phyloP scores from a whole-genome alignment of 2,888 invertebrate genomes.

The Clostera curtula region DNA sequence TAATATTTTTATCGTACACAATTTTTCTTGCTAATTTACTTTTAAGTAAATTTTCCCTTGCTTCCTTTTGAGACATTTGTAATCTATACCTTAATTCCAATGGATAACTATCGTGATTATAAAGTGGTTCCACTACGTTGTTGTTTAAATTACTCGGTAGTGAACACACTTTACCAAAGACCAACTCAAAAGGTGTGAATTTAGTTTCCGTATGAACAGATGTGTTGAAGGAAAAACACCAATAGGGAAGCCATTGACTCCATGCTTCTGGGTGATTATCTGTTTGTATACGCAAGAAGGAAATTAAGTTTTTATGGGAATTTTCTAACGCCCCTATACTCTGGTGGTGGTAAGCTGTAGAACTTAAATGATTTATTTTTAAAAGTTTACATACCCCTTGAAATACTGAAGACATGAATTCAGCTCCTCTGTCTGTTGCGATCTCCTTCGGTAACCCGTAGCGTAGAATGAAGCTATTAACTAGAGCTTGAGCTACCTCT shows the following conservation, averaged over 20 bases:
- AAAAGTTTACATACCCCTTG: slow-evolving; percentile 4
- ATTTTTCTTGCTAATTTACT: slow-evolving; percentile 1
- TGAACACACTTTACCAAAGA: too few species aligned
- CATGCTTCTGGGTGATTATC: slow-evolving; percentile 5
- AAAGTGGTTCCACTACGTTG: slow-evolving; percentile 6
- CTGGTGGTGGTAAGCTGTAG: slow-evolving; percentile 9
- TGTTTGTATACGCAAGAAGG: slow-evolving; percentile 6
- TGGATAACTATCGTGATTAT: slow-evolving; percentile 7
- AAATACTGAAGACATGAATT: slow-evolving; percentile 2
- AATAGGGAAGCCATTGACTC: slow-evolving; percentile 8
- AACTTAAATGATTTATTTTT: slow-evolving; percentile 4
- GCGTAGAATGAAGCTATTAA: slow-evolving; percentile 3
- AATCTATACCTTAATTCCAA: slow-evolving; percentile 5
- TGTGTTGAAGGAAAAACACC: slow-evolving; percentile 8
- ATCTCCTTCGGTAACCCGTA: slow-evolving; percentile 3
- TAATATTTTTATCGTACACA: slow-evolving; percentile 2
- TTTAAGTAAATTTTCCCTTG: slow-evolving; percentile 7
- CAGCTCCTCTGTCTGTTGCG: slow-evolving; percentile 6
- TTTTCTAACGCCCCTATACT: slow-evolving; percentile 9
- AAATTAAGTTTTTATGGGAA: slow-evolving; percentile 6
- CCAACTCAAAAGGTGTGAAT: slow-evolving; percentile 5
- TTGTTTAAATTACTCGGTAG: slow-evolving; percentile 6
- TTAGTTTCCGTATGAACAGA: slow-evolving; percentile 3
- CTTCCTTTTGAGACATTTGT: slow-evolving; percentile 6
- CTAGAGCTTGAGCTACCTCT: slow-evolving; percentile 3